A percentile compares a stretch with the other conserved stretches of the same genome.
phyloP scores from a whole-genome alignment of 2,888 invertebrate species.

The Drosophila lutescens region DNA sequence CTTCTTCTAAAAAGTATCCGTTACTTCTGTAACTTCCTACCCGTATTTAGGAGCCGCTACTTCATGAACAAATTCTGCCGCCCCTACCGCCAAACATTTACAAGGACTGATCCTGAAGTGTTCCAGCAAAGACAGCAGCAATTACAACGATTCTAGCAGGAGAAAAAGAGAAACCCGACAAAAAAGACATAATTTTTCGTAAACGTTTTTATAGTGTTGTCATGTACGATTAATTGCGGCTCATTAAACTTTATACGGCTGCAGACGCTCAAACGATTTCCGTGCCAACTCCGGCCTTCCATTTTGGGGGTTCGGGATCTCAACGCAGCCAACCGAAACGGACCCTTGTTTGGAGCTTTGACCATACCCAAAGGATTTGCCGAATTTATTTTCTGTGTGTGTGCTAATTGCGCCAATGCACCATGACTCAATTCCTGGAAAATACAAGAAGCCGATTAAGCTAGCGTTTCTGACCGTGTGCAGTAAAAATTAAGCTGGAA shows the following conservation, averaged over 20 bases:
- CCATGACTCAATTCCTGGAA: constrained; percentile 10
- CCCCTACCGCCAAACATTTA: background rate
- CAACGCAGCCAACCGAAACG: constrained; percentile 47
- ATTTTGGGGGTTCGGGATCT: constrained; percentile 15
- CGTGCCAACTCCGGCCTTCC: constrained; percentile 28
- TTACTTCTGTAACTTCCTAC: background rate
- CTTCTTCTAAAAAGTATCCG: background rate
- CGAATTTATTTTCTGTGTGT: constrained; percentile 30
- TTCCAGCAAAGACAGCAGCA: constrained; percentile 54
- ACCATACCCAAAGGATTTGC: constrained; percentile 34
- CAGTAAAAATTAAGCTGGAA: background rate
- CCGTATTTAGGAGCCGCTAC: constrained; percentile 7
- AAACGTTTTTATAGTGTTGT: constrained; percentile 81
- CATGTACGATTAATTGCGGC: constrained; percentile 84
- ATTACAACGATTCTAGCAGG: constrained; percentile 45
- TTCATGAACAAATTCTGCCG: constrained; percentile 4
- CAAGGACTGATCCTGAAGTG: constrained; percentile 15
- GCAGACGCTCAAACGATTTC: constrained; percentile 65
- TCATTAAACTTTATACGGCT: constrained; percentile 84
- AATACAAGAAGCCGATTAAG: background rate
- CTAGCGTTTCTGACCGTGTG: background rate
- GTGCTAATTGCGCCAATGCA: constrained; percentile 31
- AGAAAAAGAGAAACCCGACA: constrained; percentile 13
- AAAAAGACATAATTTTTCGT: constrained; percentile 68
- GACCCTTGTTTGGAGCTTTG: constrained; percentile 26